Base-by-base conservation (phyloP, 2,113 vertebrate species). In the Poicephalus gulielmi region DNA sequence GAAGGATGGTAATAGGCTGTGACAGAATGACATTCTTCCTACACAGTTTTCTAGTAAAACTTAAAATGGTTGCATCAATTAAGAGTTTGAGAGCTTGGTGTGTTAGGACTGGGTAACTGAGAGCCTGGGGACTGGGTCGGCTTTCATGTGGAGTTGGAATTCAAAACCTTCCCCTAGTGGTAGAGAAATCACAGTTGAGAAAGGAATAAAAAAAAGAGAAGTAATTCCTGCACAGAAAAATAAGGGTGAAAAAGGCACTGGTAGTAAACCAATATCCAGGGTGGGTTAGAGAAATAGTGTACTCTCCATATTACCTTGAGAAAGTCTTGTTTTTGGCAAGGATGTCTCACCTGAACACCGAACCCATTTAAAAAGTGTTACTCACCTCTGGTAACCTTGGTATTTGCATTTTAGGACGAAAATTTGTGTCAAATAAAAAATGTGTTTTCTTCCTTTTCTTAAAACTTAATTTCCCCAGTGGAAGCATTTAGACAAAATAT, bases 391-490 rank as follows among this genome's bases (percentile, higher is more conserved):
- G 11, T 73, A 41, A 80, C 28, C 23, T 67, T 35, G 28, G 3
- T 41, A 59, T 57, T 83, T 92, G 3, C 37, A 71, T 83, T 83
- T 88, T 50, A 43, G 67, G 57, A 73, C n/a, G 23, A 77, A 80
- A 86, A 39, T 2, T 44, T 86, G 13, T 57, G 25, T 27, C 31
- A 41, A 28, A 24, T 44, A 49, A 80, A 6, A 87, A 60, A 57
- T 0, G 0, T 0, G 0, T 47, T 93, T 76, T 55, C 6, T 69
- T 85, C 11, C 3, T 44, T 46, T 69, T 63, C 37, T 31, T 20
- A 64, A 68, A 79, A 70, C 11, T 57, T 68, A 50, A 15, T 37
- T 79, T 68, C 7, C 39, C 15, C 24, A 44, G 31, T 44, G 22
- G 18, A 89, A 94, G 13, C 22, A 69, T 66, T 90, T 57, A 2